Evolutionary conservation across 2,888 invertebrate genomes (phyloP).

Genomic region (Anagyrus pseudococci): DNA sequence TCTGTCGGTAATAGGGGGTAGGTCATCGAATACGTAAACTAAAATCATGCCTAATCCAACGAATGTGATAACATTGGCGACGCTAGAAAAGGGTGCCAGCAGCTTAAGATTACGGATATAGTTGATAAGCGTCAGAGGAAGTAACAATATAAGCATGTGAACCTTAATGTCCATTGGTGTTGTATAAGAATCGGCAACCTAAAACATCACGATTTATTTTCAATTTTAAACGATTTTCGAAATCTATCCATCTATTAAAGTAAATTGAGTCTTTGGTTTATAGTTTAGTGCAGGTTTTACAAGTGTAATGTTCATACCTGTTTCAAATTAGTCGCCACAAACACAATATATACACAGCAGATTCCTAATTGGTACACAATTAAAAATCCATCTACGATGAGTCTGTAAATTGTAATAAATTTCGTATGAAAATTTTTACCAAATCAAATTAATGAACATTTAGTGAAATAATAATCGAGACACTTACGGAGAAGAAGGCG

Average conservation of each 20-base stretch:
- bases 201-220: too few relatives aligned
- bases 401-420: conserved; percentile 58
- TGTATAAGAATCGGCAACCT: conserved; percentile 64
- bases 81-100: conserved; percentile 82
- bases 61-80: conserved; percentile 82
- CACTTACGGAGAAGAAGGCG: conserved; percentile 67
- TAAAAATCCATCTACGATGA: conserved; percentile 72
- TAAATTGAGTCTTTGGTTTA: too few relatives aligned
- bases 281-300: too few relatives aligned
- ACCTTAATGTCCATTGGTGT: conserved; percentile 65
- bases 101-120: conserved; percentile 78
- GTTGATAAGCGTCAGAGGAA: conserved; percentile 76
- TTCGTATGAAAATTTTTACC: conserved; percentile 6
- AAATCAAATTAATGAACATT: neutral
- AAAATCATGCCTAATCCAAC: conserved; percentile 78
- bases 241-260: too few relatives aligned
- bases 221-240: neutral
- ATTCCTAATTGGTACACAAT: conserved; percentile 87
- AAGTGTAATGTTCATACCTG: conserved; percentile 62
- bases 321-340: conserved; percentile 74
- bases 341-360: conserved; percentile 86
- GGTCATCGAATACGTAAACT: conserved; percentile 73
- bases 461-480: neutral
- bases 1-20: conserved; percentile 65
- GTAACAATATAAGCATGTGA: conserved; percentile 75